Percentiles rank a stretch among this genome's conserved stretches.
phyloP scores from a whole-genome alignment of 2,888 invertebrate species.

The Celastrina argiolus region DNA sequence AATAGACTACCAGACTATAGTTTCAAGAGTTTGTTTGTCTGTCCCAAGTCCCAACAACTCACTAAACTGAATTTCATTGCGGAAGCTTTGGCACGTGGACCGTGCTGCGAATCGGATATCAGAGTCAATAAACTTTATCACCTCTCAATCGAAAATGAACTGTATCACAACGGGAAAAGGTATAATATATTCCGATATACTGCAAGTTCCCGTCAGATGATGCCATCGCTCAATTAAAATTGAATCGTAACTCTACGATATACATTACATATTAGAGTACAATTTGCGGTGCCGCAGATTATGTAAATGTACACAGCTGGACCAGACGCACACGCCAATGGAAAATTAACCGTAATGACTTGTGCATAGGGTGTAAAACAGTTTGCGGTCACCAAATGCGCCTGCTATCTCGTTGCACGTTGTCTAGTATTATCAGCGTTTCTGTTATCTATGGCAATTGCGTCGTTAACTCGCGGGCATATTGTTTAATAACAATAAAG shows the following conservation, averaged over 20 bases:
- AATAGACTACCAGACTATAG: too few relatives aligned
- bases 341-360: conserved; percentile 40
- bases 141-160: conserved; percentile 24
- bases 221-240: conserved; percentile 18
- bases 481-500: background rate
- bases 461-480: background rate
- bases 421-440: conserved; percentile 12
- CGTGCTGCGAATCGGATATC: conserved; percentile 28
- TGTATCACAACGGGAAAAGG: conserved; percentile 16
- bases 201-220: background rate
- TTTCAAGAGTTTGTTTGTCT: background rate
- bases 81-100: conserved; percentile 29
- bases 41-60: background rate
- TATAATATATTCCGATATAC: conserved; percentile 10
- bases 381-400: background rate
- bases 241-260: conserved; percentile 22
- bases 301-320: conserved; percentile 63
- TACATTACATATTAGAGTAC: conserved; percentile 17
- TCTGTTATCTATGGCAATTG: conserved; percentile 6
- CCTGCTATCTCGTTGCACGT: background rate
- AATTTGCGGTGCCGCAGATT: conserved; percentile 21
- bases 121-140: conserved; percentile 31
- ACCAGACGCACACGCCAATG: conserved; percentile 32
- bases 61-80: conserved; percentile 25
- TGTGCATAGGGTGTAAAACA: background rate